phyloP scores from a whole-genome alignment of 2,113 vertebrate species.

The Eulemur macaco region DNA sequence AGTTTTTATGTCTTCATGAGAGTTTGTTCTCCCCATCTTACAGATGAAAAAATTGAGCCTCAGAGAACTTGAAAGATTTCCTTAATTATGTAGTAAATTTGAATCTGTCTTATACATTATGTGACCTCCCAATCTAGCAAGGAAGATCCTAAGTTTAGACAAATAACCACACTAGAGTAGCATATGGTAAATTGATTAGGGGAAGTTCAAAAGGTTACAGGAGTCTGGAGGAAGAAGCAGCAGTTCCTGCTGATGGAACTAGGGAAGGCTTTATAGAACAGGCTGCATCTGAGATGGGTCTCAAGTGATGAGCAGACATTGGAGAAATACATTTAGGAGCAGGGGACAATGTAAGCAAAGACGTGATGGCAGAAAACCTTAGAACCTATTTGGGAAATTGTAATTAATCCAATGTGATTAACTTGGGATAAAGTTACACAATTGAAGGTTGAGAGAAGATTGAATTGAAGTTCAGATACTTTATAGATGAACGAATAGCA shows the following conservation, averaged over 20 bases:
- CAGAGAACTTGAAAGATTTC: not conserved
- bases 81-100: not conserved
- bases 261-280: not conserved
- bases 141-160: not conserved
- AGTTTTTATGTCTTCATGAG: not conserved
- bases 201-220: not conserved
- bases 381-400: not conserved
- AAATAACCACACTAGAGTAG: not conserved
- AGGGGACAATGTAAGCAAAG: not conserved
- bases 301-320: not conserved
- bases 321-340: not conserved
- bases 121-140: not conserved
- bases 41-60: not conserved
- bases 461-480: not conserved
- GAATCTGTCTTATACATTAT: not conserved
- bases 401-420: not conserved
- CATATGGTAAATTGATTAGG: not conserved
- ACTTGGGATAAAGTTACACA: not conserved
- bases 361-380: not conserved
- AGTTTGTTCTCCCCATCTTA: not conserved
- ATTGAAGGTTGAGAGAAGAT: not conserved
- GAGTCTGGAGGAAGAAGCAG: not conserved
- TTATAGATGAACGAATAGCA: not conserved
- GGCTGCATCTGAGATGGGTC: not conserved
- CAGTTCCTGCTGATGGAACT: not conserved